A percentile compares a stretch with the other conserved stretches of the same genome.
Evolutionary conservation across 2,888 invertebrate genomes (phyloP).

Genomic region (Unio pictorum): DNA sequence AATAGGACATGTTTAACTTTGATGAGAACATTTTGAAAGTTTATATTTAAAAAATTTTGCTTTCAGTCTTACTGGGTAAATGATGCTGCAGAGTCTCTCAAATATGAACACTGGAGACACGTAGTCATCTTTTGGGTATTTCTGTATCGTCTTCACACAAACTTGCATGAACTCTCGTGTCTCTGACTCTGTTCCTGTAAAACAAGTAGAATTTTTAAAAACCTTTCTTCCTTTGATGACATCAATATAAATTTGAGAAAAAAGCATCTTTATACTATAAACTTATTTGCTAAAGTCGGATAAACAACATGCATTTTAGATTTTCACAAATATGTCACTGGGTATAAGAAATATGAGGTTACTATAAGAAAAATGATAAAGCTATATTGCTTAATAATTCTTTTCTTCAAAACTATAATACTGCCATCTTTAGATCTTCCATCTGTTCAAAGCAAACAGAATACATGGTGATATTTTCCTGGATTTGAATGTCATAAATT

Average conservation of each 20-base stretch:
- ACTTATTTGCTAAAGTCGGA: neutral
- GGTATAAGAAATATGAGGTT: neutral
- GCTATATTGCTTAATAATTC: neutral
- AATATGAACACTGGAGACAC: constrained; percentile 98
- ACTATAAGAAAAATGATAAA: neutral
- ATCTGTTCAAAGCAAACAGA: too few relatives aligned
- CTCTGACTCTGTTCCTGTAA: constrained; percentile 90
- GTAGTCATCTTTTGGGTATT: constrained; percentile 88
- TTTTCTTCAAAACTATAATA: too few relatives aligned
- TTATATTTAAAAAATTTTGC: too few relatives aligned
- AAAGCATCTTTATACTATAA: neutral
- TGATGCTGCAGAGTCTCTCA: constrained; percentile 95
- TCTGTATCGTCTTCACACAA: constrained; percentile 94
- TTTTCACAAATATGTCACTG: neutral
- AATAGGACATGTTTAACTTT: too few relatives aligned
- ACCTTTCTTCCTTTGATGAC: neutral
- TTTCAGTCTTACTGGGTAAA: constrained; percentile 78
- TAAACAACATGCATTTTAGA: neutral
- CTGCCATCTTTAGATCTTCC: too few relatives aligned
- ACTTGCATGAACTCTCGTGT: constrained; percentile 98
- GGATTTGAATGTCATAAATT: too few relatives aligned
- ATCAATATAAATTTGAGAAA: neutral
- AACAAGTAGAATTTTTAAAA: neutral
- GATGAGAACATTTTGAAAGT: too few relatives aligned
- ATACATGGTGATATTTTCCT: too few relatives aligned